Evolutionary conservation across 2,113 vertebrate genomes (phyloP), one percentile per base, ranked within the genome.

Genomic region (Anhinga rufa): DNA sequence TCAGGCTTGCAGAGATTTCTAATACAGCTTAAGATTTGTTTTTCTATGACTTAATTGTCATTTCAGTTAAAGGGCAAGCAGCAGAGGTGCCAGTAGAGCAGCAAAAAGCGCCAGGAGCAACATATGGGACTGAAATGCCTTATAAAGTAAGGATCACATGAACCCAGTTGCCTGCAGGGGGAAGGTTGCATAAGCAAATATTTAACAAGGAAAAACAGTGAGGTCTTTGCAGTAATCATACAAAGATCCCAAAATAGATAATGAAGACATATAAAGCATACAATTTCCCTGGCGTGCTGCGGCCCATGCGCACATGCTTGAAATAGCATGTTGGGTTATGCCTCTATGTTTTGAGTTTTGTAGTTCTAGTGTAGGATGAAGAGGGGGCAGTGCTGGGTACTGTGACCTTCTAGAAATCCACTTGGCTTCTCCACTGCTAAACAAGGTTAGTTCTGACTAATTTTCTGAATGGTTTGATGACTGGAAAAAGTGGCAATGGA

Each of bases 91-190:
- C 90, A 96, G 79, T 42, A 93, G 94, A 94, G 89, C 89, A 97
- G 88, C 90, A 88, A 96, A 86, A 93, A 97, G 76, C 0, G 61
- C 95, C 86, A 82, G 91, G 85, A 96, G 95, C 82, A 95, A 92
- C 84, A 96, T 96, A 93, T 64, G 91, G 88, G 86, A 88, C 61
- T 95, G 91, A 85, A 92, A 96, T 97, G 92, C 96, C 94, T 92
- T 97, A 94, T 92, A 91, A 95, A 96, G 90, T 88, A 91, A 95
- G 95, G 88, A 91, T 96, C 82, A 96, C 72, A 94, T 95, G 93
- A 97, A 92, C 71, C 58, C 74, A 80, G 70, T 89, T 90, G 95
- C 80, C 70, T 71, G 60, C 69, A 88, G 84, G 91, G 89, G 57
- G 77, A 94, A 74, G 86, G 95, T 77, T 92, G 89, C 91, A 82